Percentiles rank a stretch among this genome's conserved stretches.
Evolutionary conservation across 2,888 invertebrate genomes (phyloP).

Genomic region (Balanococcus diminutus): DNA sequence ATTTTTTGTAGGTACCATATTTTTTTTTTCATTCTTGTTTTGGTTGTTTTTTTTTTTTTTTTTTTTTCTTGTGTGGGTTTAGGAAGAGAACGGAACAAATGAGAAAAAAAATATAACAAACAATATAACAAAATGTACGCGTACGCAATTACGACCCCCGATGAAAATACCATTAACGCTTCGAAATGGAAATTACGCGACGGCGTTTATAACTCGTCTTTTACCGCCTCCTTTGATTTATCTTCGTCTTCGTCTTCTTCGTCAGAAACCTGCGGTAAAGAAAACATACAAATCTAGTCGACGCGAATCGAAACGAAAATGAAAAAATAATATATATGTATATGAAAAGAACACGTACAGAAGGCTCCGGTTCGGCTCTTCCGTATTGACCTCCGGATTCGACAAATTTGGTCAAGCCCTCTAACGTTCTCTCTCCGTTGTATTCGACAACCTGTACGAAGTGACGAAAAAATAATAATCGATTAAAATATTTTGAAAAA

Average conservation of each 20-base stretch:
- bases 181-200: neutral
- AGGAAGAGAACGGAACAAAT: neutral
- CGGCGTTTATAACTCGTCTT: conserved; percentile 55
- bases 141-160: neutral
- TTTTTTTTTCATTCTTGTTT: neutral
- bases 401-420: conserved; percentile 90
- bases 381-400: conserved; percentile 71
- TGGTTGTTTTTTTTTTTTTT: neutral
- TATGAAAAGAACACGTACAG: conserved; percentile 52
- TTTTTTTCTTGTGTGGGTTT: neutral
- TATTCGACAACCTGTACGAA: conserved; percentile 86
- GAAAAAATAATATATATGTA: no score
- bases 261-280: conserved; percentile 9
- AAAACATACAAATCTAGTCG: neutral
- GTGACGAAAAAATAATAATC: no score
- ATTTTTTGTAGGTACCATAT: no score
- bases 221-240: conserved; percentile 12
- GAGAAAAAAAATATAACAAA: neutral
- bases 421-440: conserved; percentile 93
- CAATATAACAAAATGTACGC: neutral
- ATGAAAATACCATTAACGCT: neutral
- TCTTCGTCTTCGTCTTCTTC: conserved; percentile 53
- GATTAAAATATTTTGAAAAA: no score
- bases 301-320: neutral
- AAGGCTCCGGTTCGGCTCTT: conserved; percentile 69